Percentiles rank a stretch among this genome's conserved stretches.
These are phyloP conservation scores for Ardeotis arabs DNA, from an alignment of 2,113 vertebrate species.

Conservation along the genomic window DNA sequence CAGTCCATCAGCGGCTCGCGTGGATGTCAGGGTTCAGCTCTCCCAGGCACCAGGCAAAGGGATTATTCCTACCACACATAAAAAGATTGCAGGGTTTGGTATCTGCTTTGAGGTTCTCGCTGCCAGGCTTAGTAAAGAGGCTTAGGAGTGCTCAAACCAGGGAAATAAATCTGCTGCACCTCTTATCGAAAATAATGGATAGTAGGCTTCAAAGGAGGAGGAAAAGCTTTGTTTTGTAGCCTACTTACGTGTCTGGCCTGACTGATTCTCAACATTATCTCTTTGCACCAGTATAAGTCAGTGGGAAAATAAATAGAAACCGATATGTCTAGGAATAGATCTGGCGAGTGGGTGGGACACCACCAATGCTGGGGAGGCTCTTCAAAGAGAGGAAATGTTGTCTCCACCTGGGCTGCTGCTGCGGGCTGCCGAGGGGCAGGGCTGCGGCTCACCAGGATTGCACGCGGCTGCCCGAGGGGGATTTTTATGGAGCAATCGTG, in stretches of 20 bases:
- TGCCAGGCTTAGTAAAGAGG: slow-evolving; percentile 53
- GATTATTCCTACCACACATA: slow-evolving; percentile 18
- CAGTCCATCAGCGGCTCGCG: background rate
- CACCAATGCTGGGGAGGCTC: background rate
- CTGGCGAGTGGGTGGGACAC: slow-evolving; percentile 14
- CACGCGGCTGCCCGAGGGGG: background rate
- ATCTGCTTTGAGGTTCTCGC: slow-evolving; percentile 24
- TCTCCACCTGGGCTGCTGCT: background rate
- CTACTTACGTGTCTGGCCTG: background rate
- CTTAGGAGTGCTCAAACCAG: slow-evolving; percentile 31
- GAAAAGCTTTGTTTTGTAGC: slow-evolving; percentile 25
- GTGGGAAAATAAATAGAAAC: slow-evolving; percentile 45
- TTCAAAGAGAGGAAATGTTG: background rate
- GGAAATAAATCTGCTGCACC: slow-evolving; percentile 33
- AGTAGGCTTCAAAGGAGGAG: slow-evolving; percentile 32
- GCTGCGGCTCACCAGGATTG: background rate
- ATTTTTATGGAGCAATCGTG: slow-evolving; percentile 16
- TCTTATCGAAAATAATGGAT: slow-evolving; percentile 32
- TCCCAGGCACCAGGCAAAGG: background rate
- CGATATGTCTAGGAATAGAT: slow-evolving; percentile 55
- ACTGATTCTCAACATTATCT: background rate
- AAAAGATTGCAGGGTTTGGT: slow-evolving; percentile 47
- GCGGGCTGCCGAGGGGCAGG: background rate
- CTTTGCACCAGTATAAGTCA: background rate
- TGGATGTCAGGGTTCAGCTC: background rate